phyloP scores from a whole-genome alignment of 1,140 invertebrate species.

The Pogonognathellus flavescens region DNA sequence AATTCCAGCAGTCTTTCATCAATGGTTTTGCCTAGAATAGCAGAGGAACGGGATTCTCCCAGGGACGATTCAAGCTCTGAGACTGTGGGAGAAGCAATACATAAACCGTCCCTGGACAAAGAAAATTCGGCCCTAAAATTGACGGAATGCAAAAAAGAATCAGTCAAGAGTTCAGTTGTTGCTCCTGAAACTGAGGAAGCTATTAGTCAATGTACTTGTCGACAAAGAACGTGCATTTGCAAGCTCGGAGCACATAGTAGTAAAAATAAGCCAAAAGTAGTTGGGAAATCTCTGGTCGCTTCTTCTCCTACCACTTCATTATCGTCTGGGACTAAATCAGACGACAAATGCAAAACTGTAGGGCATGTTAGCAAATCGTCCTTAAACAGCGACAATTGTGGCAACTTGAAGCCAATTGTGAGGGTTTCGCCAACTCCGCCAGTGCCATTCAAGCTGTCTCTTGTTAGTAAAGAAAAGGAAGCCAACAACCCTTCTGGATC shows the following conservation, averaged over 20 bases:
- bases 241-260: not conserved
- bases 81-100: not conserved
- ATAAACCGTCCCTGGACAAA: not conserved
- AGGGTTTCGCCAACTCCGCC: constrained; percentile 2
- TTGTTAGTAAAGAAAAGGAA: not conserved
- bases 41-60: constrained; percentile 87
- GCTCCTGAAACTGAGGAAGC: not conserved
- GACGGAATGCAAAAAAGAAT: not conserved
- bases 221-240: not conserved
- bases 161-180: not conserved
- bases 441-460: not conserved
- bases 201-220: not conserved
- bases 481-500: not conserved
- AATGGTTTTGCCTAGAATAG: constrained; percentile 76
- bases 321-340: not conserved
- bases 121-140: not conserved
- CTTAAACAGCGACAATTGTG: not conserved
- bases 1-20: constrained; percentile 58
- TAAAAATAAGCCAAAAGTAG: not conserved
- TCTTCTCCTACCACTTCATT: not conserved
- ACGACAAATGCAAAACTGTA: not conserved
- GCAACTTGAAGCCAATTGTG: not conserved
- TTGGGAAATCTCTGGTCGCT: not conserved
- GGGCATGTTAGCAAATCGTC: not conserved
- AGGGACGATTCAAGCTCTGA: constrained; percentile 68